Base-by-base conservation (phyloP, 2,888 invertebrate species). In the Dynastes maya region DNA sequence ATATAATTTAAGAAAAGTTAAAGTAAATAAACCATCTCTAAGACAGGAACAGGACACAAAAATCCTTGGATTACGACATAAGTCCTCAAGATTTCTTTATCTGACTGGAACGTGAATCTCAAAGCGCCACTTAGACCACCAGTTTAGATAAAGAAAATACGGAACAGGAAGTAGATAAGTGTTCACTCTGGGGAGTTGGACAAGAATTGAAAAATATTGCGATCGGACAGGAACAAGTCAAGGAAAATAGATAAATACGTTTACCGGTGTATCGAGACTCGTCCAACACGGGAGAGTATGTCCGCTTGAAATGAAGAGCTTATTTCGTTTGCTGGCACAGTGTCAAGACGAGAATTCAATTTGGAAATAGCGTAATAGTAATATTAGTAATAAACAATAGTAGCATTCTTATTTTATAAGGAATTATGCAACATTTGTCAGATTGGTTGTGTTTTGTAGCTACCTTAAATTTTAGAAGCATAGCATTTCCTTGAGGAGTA, bases 201-300 rank as follows among this genome's bases (percentile, higher is more conserved):
- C 55, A 22, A 55, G 55, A 27, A 55, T 55, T 55, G 55, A 55
- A 55, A 55, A 55, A 55, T 55, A 55, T 55, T 55, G 22, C 55
- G 55, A 22, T 27, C 22, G 55, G 22, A 55, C 55, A 5, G 22
- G 55, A 55, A 27, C 22, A 55, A 55, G 55, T 27, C 55, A 55
- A 22, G 22, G 22, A 16, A 55, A 55, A 22, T 55, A 22, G 55
- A 55, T 55, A 55, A 55, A 22, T 55, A 55, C 55, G 22, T 55
- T 16, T 22, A 22, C 55, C 9, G 9, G 55, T 22, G 22, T 22
- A 55, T 22, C 11, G 45, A 16, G 6, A 55, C 16, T 55, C 5
- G 55, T 22, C 45, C 11, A 45, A 45, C 45, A 45, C 9, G 8
- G 8, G 45, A 45, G 8, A 45, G 8, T 11, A 9, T 11, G 45